Percentiles rank a stretch among this genome's conserved stretches.
Evolutionary conservation across 2,797 vertebrate genomes (phyloP).

Genomic region (Hybognathus amarus): DNA sequence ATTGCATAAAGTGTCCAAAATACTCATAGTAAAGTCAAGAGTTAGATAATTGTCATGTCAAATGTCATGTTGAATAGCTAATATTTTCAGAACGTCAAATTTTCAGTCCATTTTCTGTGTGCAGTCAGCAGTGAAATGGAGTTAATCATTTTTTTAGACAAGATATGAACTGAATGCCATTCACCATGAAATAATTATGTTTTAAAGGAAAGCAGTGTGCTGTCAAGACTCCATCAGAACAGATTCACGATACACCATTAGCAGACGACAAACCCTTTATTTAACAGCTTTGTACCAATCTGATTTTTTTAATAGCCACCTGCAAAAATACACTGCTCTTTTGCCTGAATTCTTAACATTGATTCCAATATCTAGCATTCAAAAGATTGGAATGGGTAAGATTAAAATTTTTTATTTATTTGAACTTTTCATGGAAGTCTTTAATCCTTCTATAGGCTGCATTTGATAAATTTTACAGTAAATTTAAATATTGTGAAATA

Average conservation of each 20-base stretch:
- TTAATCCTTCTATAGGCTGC: background rate
- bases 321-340: background rate
- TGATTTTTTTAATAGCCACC: background rate
- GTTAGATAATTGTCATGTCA: background rate
- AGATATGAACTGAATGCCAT: background rate
- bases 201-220: background rate
- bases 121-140: background rate
- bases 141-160: background rate
- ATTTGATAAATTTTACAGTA: background rate
- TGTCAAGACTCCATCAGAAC: conserved; percentile 2
- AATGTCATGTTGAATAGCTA: background rate
- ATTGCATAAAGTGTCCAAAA: background rate
- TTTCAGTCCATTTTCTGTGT: background rate
- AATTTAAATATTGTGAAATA: background rate
- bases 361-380: background rate
- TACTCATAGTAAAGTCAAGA: background rate
- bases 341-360: background rate
- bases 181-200: conserved; percentile 3
- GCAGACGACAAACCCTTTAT: conserved; percentile 2
- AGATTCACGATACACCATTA: background rate
- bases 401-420: no score
- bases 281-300: background rate
- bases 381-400: no score
- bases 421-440: background rate
- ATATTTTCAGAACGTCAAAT: background rate